Evolutionary conservation across 1,140 invertebrate species (phyloP).

Genomic region (Helicorthomorpha holstii): DNA sequence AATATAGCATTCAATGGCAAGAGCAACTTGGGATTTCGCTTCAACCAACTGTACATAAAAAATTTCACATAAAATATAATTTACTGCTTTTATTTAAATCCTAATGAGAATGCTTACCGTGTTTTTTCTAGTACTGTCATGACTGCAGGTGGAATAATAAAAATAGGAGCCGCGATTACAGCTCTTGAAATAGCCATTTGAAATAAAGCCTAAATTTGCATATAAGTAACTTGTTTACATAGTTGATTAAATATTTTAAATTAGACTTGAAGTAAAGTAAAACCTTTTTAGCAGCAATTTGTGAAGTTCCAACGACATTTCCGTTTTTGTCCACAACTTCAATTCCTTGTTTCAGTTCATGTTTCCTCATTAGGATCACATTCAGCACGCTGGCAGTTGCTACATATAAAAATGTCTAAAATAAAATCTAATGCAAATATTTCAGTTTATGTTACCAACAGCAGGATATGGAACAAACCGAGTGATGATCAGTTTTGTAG

Average conservation of each 20-base stretch:
- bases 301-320: constrained; percentile 30
- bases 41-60: constrained; percentile 15
- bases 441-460: constrained; percentile 20
- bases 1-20: constrained; percentile 25
- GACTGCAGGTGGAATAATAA: constrained; percentile 24
- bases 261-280: constrained; percentile 9
- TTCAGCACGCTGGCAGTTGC: constrained; percentile 31
- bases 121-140: constrained; percentile 27
- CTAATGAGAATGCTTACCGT: not conserved
- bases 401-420: constrained; percentile 6
- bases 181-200: constrained; percentile 27
- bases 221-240: not conserved
- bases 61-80: no score
- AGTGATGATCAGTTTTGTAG: constrained; percentile 26
- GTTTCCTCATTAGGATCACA: constrained; percentile 33
- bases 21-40: constrained; percentile 20
- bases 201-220: constrained; percentile 19
- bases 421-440: not conserved
- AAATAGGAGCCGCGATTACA: constrained; percentile 26
- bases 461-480: constrained; percentile 35
- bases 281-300: constrained; percentile 30
- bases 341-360: constrained; percentile 31
- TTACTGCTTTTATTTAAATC: no score
- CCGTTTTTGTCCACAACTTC: constrained; percentile 27
- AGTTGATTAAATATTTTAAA: not conserved